phyloP scores from a whole-genome alignment of 1,140 invertebrate genomes.

The Nebria ingens region DNA sequence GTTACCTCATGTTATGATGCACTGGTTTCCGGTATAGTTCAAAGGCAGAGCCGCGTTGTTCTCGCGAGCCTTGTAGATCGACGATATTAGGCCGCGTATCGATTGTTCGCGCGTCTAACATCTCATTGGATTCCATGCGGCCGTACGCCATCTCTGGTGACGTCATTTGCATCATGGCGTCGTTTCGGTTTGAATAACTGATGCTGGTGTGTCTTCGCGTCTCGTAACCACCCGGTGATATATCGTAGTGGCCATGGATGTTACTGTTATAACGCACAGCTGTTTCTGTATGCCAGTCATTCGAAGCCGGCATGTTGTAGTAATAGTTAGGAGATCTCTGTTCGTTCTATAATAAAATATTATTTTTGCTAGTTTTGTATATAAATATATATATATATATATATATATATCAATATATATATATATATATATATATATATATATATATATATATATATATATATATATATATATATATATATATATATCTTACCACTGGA shows the following conservation, averaged over 20 bases:
- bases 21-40: constrained; percentile 86
- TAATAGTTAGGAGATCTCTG: constrained; percentile 33
- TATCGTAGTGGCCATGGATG: constrained; percentile 29
- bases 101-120: constrained; percentile 24
- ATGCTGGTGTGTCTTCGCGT: constrained; percentile 26
- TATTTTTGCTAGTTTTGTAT: too few relatives aligned
- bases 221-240: constrained; percentile 28
- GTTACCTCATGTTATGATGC: constrained; percentile 65
- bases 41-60: constrained; percentile 88
- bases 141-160: constrained; percentile 16
- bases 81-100: constrained; percentile 27
- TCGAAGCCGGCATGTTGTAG: constrained; percentile 35
- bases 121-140: constrained; percentile 16
- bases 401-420: constrained; percentile 1
- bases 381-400: neutral
- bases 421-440: neutral
- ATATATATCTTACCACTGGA: constrained; percentile 28
- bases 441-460: neutral
- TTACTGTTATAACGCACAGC: constrained; percentile 25
- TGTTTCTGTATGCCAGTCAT: constrained; percentile 26
- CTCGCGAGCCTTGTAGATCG: constrained; percentile 57
- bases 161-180: constrained; percentile 23
- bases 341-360: constrained; percentile 22
- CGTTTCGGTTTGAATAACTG: constrained; percentile 32
- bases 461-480: constrained; percentile 1